These are phyloP conservation scores for Chaetogeoica ovagalla DNA, from an alignment of 2,888 invertebrate genomes.

Conservation along the genomic window DNA sequence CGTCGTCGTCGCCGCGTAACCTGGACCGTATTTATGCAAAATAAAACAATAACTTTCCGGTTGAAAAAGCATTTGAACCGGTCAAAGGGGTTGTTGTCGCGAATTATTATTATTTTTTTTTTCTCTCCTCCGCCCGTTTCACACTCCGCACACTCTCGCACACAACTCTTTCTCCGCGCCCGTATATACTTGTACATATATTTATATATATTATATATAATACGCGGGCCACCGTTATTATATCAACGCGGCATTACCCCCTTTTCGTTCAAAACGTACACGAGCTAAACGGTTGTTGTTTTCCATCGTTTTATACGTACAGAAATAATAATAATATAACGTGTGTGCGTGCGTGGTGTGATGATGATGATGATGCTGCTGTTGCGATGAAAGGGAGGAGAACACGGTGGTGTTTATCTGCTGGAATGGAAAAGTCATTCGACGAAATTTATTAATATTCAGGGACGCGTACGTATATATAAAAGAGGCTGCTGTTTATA, in stretches of 20 bases:
- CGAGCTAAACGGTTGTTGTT: conserved; percentile 53
- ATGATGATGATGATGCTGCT: no score
- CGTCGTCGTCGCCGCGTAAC: conserved; percentile 2
- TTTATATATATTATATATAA: background rate
- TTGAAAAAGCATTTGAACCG: conserved; percentile 51
- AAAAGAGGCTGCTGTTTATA: conserved; percentile 48
- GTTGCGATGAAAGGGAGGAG: conserved; percentile 18
- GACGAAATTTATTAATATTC: conserved; percentile 49
- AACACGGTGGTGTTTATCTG: conserved; percentile 38
- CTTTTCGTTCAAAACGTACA: conserved; percentile 29
- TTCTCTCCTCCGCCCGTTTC: no score
- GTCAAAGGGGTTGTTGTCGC: conserved; percentile 48
- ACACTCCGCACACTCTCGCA: no score
- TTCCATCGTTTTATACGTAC: conserved; percentile 39
- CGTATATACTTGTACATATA: background rate
- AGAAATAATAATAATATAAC: conserved; percentile 29
- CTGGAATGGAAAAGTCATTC: conserved; percentile 49
- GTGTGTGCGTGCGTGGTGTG: background rate
- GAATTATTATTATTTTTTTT: conserved; percentile 25
- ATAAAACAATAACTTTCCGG: conserved; percentile 53
- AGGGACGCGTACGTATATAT: conserved; percentile 4
- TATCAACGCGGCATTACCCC: conserved; percentile 23
- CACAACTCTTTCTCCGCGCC: no score
- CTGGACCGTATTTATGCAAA: conserved; percentile 53
- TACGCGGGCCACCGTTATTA: conserved; percentile 1